phyloP scores from a whole-genome alignment of 2,797 vertebrate species.

The Sciaenops ocellatus region DNA sequence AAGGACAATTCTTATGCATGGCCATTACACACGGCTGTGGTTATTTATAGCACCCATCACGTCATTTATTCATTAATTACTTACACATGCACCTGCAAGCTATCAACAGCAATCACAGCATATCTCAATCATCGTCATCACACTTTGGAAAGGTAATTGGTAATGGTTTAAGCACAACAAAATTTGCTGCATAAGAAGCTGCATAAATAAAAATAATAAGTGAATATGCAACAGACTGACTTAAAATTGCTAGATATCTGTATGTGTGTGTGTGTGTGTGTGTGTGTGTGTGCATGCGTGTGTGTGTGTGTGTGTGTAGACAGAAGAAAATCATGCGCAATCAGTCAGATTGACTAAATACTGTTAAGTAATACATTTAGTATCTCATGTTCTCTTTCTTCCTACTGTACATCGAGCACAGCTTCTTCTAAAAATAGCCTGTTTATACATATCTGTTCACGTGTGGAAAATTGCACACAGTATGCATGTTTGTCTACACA shows the following conservation, averaged over 20 bases:
- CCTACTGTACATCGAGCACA: not conserved
- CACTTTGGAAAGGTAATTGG: constrained; percentile 21
- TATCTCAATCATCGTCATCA: constrained; percentile 19
- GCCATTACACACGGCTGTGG: not conserved
- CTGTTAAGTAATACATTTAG: not conserved
- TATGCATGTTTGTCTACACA: constrained; percentile 1
- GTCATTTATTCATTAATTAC: constrained; percentile 40
- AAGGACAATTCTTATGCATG: not conserved
- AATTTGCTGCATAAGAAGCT: not conserved
- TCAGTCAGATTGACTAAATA: not conserved
- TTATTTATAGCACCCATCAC: constrained; percentile 32
- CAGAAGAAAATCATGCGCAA: not conserved
- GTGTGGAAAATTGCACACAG: not conserved
- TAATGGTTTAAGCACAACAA: constrained; percentile 16
- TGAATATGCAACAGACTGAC: too few relatives aligned
- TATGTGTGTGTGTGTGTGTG: too few relatives aligned
- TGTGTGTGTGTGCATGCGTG: too few relatives aligned
- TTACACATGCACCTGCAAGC: constrained; percentile 43
- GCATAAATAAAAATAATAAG: too few relatives aligned
- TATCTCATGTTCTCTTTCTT: not conserved
- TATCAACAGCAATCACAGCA: constrained; percentile 28
- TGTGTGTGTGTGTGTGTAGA: too few relatives aligned
- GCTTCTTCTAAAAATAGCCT: too few relatives aligned
- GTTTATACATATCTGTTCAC: not conserved
- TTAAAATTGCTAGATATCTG: too few relatives aligned